Conservation (phyloP, 2,113 vertebrate species). For the Actenoides lindsayi region DNA sequence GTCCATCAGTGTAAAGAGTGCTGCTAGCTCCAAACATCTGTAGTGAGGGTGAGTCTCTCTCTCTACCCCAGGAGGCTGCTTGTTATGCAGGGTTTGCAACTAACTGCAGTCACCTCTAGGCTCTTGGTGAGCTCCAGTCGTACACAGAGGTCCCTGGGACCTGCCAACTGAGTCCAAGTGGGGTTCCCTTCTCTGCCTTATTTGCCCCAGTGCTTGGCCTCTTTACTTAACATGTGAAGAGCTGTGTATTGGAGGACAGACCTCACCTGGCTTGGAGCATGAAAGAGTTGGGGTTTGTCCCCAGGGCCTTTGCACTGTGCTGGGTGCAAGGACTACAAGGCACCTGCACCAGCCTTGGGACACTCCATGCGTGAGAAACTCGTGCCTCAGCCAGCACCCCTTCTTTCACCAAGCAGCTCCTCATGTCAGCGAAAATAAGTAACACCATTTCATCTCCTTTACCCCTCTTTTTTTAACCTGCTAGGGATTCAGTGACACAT, state of each 20-base stretch:
- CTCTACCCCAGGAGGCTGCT: not conserved
- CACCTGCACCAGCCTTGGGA: not conserved
- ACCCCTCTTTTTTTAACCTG: not conserved
- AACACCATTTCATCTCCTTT: not conserved
- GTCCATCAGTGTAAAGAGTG: not conserved
- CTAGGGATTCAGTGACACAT: not conserved
- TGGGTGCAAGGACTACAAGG: not conserved
- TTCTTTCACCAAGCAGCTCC: not conserved
- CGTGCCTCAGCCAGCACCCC: rapidly evolving
- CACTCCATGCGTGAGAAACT: not conserved
- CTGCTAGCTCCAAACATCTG: not conserved
- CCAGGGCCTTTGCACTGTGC: not conserved
- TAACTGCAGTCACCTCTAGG: not conserved
- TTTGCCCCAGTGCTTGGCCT: not conserved
- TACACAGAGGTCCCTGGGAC: not conserved
- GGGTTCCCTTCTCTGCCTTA: not conserved
- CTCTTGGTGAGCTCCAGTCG: not conserved
- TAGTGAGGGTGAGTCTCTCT: no score
- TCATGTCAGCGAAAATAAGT: not conserved
- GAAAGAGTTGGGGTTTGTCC: not conserved
- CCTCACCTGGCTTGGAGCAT: not conserved
- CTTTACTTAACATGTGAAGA: not conserved
- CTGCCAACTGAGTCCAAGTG: not conserved
- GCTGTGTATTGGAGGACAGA: not conserved
- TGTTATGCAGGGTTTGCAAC: not conserved